Percentiles rank a stretch among this genome's conserved stretches.
phyloP scores from a whole-genome alignment of 1,140 invertebrate genomes.

The Eubasilissa regina region DNA sequence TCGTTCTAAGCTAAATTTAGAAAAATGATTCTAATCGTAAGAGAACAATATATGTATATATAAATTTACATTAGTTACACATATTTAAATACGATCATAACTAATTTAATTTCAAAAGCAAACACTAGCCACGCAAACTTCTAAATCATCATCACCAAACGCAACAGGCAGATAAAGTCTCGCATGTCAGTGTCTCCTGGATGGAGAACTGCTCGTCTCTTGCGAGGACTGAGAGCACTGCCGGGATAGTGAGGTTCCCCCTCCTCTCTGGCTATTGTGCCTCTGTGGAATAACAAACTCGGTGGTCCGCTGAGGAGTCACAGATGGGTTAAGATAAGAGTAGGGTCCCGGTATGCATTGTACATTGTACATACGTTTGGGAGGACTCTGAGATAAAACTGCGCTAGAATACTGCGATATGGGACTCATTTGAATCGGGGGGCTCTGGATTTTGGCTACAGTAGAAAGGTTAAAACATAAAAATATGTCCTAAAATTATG shows the following conservation, averaged over 20 bases:
- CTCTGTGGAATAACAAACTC: slow-evolving; percentile 75
- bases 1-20: no score
- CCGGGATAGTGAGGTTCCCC: slow-evolving; percentile 53
- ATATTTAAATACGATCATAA: not conserved
- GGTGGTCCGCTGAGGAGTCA: slow-evolving; percentile 69
- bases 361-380: slow-evolving; percentile 59
- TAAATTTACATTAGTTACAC: no score
- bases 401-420: slow-evolving; percentile 62
- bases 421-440: slow-evolving; percentile 58
- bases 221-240: slow-evolving; percentile 56
- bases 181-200: slow-evolving; percentile 55
- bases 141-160: slow-evolving; percentile 51
- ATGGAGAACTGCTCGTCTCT: slow-evolving; percentile 48
- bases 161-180: slow-evolving; percentile 51
- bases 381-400: slow-evolving; percentile 64
- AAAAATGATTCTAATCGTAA: no score
- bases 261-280: slow-evolving; percentile 48
- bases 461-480: no score
- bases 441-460: slow-evolving; percentile 19
- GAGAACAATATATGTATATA: no score
- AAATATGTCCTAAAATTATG: no score
- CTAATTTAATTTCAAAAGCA: slow-evolving; percentile 54
- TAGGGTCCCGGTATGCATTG: slow-evolving; percentile 65
- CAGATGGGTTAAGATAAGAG: slow-evolving; percentile 65
- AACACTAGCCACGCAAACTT: slow-evolving; percentile 53